Evolutionary conservation across 2,888 invertebrate genomes (phyloP).

Genomic region (Cosmopolites sordidus): DNA sequence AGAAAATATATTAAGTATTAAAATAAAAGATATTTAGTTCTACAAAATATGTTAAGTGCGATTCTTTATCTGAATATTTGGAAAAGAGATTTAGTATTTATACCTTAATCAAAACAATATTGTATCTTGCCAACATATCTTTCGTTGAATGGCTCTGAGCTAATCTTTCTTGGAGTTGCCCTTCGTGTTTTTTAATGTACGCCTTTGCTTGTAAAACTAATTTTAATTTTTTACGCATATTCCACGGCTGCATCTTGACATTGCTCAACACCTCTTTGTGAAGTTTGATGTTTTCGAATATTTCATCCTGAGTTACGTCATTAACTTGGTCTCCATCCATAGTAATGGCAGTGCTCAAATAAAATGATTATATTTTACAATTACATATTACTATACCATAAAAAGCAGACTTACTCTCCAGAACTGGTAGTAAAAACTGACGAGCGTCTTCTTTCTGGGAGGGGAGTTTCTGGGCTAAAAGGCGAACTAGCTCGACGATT

Average conservation of each 20-base stretch:
- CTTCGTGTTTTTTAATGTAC: slow-evolving; percentile 86
- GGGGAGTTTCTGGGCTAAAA: slow-evolving; percentile 50
- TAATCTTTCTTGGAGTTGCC: slow-evolving; percentile 80
- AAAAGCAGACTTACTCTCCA: slow-evolving; percentile 63
- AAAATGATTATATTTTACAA: neutral
- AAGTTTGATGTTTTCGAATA: slow-evolving; percentile 82
- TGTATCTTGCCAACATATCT: slow-evolving; percentile 80
- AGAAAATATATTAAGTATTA: too few species aligned
- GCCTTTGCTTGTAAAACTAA: slow-evolving; percentile 79
- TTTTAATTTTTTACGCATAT: slow-evolving; percentile 75
- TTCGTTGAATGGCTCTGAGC: slow-evolving; percentile 84
- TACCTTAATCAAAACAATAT: slow-evolving; percentile 76
- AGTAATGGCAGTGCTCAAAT: slow-evolving; percentile 66
- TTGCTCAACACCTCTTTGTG: slow-evolving; percentile 88
- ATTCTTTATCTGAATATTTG: too few species aligned
- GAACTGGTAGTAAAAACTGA: slow-evolving; percentile 83
- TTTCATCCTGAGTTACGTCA: slow-evolving; percentile 76
- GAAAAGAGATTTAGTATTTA: too few species aligned
- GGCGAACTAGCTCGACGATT: slow-evolving; percentile 59
- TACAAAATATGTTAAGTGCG: too few species aligned
- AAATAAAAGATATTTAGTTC: too few species aligned
- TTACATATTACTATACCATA: neutral
- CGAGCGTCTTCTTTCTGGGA: slow-evolving; percentile 55
- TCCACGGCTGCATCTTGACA: slow-evolving; percentile 81
- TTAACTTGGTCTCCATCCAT: slow-evolving; percentile 64